Conservation (phyloP, 2,888 invertebrate species). For the Oscheius myriophilus region DNA sequence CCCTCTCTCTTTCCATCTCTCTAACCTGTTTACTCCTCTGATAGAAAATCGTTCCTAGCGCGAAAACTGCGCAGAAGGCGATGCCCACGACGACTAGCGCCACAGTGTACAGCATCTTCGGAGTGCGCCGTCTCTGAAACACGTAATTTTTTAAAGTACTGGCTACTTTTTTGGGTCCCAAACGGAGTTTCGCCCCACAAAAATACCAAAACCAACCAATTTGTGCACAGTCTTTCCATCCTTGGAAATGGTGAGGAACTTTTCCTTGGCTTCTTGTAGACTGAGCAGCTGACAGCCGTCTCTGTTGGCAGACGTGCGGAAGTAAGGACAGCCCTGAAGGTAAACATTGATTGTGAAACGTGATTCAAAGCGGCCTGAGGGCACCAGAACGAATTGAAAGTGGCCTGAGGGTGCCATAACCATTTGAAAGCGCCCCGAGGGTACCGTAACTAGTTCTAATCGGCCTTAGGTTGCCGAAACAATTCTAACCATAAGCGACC, state of each 20-base stretch:
- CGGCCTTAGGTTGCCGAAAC: too few species aligned
- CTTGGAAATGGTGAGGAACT: conserved; percentile 26
- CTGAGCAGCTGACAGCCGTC: conserved; percentile 55
- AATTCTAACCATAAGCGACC: too few species aligned
- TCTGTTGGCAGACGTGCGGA: conserved; percentile 63
- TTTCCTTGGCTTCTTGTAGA: conserved; percentile 50
- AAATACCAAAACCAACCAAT: conserved; percentile 19
- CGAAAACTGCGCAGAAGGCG: conserved; percentile 52
- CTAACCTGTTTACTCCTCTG: conserved; percentile 48
- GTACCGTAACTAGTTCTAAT: too few species aligned
- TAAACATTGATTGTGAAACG: too few species aligned
- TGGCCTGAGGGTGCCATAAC: too few species aligned
- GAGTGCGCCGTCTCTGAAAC: conserved; percentile 51
- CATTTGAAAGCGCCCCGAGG: too few species aligned
- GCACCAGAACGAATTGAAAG: too few species aligned
- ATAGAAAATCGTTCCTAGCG: conserved; percentile 62
- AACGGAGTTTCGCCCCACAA: not conserved
- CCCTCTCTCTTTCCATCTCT: not conserved
- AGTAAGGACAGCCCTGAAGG: conserved; percentile 64
- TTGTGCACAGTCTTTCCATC: conserved; percentile 37
- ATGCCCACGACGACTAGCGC: conserved; percentile 54
- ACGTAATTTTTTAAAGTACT: not conserved
- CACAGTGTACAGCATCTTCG: conserved; percentile 54
- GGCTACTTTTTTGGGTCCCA: not conserved
- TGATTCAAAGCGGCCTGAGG: too few species aligned